phyloP scores from a whole-genome alignment of 2,797 vertebrate genomes.

The Coilia nasus region DNA sequence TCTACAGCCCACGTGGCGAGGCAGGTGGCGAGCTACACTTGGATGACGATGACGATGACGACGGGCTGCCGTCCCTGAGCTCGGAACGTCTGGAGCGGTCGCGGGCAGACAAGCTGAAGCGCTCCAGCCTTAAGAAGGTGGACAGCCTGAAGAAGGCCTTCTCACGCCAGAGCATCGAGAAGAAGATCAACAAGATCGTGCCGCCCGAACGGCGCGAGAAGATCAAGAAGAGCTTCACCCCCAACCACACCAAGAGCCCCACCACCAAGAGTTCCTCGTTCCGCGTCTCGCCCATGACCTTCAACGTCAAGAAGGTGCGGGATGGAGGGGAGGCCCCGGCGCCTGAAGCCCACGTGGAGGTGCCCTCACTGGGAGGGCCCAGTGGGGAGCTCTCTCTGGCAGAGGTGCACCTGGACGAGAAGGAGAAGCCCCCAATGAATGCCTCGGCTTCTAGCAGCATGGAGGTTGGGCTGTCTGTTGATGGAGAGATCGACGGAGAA shows the following conservation, averaged over 20 bases:
- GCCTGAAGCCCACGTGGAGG: constrained; percentile 63
- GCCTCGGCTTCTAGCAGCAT: constrained; percentile 57
- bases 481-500: constrained; percentile 48
- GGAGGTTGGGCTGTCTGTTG: constrained; percentile 60
- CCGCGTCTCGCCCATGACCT: constrained; percentile 85
- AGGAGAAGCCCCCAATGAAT: constrained; percentile 56
- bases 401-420: constrained; percentile 73
- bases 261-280: constrained; percentile 84
- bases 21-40: constrained; percentile 28
- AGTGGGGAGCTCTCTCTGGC: constrained; percentile 68
- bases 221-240: constrained; percentile 89
- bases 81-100: constrained; percentile 79
- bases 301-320: constrained; percentile 82
- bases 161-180: constrained; percentile 93
- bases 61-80: constrained; percentile 50
- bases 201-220: constrained; percentile 90
- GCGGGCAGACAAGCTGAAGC: constrained; percentile 89
- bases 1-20: constrained; percentile 38
- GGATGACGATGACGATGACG: constrained; percentile 69
- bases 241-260: constrained; percentile 86
- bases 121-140: constrained; percentile 92
- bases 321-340: constrained; percentile 69
- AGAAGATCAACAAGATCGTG: constrained; percentile 94
- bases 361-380: constrained; percentile 67
- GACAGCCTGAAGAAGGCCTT: constrained; percentile 96